phyloP scores from a whole-genome alignment of 2,888 invertebrate genomes.

The Branchipolynoe longqiensis region DNA sequence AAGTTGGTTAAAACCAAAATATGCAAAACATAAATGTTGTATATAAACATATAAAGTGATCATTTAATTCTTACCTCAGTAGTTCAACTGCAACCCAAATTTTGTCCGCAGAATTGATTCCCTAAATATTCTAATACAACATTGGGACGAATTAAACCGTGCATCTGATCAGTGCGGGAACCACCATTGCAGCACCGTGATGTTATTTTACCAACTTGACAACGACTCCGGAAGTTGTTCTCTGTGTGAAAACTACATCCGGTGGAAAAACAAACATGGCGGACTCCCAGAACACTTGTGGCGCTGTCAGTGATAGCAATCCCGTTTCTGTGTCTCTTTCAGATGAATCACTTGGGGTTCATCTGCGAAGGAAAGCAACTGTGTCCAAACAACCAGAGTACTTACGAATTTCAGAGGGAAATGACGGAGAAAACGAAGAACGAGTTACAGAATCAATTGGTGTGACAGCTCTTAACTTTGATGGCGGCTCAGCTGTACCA shows the following conservation, averaged over 20 bases:
- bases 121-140: no score
- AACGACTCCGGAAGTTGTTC: conserved; percentile 47
- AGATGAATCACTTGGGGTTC: conserved; percentile 4
- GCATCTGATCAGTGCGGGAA: no score
- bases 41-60: no score
- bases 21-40: no score
- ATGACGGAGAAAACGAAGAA: not conserved
- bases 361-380: not conserved
- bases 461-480: no score
- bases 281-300: not conserved
- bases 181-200: no score
- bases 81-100: no score
- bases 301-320: not conserved
- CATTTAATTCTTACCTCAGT: no score
- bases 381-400: conserved; percentile 28
- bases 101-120: no score
- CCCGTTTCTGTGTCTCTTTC: not conserved
- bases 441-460: not conserved
- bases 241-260: conserved; percentile 5
- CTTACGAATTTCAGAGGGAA: conserved; percentile 8
- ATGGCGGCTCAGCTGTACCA: no score
- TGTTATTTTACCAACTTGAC: conserved; percentile 44
- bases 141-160: no score
- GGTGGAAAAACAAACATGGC: conserved; percentile 50
- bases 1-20: no score